Evolutionary conservation across 1,140 invertebrate genomes (phyloP), one percentile per base, ranked within the genome.

Genomic region (Cydia fagiglandana): DNA sequence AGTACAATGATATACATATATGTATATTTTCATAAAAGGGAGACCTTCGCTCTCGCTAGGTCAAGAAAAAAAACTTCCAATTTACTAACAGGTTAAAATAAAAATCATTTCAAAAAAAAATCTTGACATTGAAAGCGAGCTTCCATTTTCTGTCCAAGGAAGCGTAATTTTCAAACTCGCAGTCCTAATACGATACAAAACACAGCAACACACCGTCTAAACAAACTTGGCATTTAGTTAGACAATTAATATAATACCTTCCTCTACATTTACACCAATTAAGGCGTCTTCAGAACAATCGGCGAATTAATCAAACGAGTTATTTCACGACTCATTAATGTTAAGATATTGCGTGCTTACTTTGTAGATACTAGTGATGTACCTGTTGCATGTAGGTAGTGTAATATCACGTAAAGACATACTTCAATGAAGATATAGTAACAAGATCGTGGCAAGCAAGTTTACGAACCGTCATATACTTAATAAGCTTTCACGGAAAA

Each of bases 241-340:
- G n/a, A 17, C 53, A 56, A 56, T 56, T 56, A n/a, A n/a, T n/a
- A 56, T n/a, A 56, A 30, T 56, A 56, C 5, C 53, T n/a, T 17
- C 53, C 15, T 56, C 6, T 56, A 28, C 24, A 66, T 56, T 15
- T 56, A 28, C 24, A 66, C 28, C 64, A 68, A 68, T 68, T 34
- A 34, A 68, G 9, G 64, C 64, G 12, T 64, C 64, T 30, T 68
- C 64, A 38, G 64, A 68, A 68, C 64, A 34, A 68, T 68, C 64
- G 64, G n/a, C 64, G 30, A 68, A 68, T 68, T 68, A 68, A 68
- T 68, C 30, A 38, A 34, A 68, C 64, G 28, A 30, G 64, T 68
- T 68, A 34, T 38, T 56, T 56, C 53, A 68, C 28, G 64, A 30
- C 4, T 68, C 12, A 68, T 68, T 68, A 38, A 68, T 34, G 30